These are phyloP conservation scores for Diplosoma virens DNA, from an alignment of 23 tunicate species.

Conservation along the genomic window DNA sequence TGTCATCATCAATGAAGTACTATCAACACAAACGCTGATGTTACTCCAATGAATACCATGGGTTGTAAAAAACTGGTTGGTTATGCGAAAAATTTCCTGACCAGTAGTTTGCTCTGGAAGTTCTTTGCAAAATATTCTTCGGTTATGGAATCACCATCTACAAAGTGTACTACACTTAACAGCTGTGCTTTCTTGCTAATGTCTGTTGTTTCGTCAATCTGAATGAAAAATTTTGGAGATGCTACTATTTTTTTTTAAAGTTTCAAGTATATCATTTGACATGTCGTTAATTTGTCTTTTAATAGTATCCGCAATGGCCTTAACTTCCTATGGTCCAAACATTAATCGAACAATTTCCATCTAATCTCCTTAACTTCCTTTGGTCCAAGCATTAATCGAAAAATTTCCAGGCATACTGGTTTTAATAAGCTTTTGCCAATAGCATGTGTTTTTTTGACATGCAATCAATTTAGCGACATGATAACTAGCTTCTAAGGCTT, in stretches of 20 bases:
- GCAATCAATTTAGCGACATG: background rate
- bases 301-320: background rate
- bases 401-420: slow-evolving; percentile 9
- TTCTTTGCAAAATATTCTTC: background rate
- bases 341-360: slow-evolving; percentile 14
- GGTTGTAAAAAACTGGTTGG: background rate
- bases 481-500: slow-evolving; percentile 11
- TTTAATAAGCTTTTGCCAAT: background rate
- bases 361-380: slow-evolving; percentile 10
- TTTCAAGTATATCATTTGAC: background rate
- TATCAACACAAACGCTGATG: slow-evolving; percentile 3
- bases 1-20: slow-evolving; percentile 10
- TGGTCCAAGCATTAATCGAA: slow-evolving; percentile 24
- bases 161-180: slow-evolving; percentile 21
- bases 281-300: background rate
- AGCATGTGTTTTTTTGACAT: slow-evolving; percentile 10
- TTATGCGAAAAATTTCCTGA: slow-evolving; percentile 10
- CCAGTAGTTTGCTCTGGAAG: slow-evolving; percentile 5
- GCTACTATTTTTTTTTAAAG: background rate
- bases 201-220: slow-evolving; percentile 18
- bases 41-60: slow-evolving; percentile 11
- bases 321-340: slow-evolving; percentile 1
- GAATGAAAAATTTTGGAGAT: slow-evolving; percentile 16
- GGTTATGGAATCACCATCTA: slow-evolving; percentile 18
- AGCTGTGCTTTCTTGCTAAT: slow-evolving; percentile 26